Base-by-base conservation (phyloP, 1,140 invertebrate genomes). In the Trichogramma pretiosum region DNA sequence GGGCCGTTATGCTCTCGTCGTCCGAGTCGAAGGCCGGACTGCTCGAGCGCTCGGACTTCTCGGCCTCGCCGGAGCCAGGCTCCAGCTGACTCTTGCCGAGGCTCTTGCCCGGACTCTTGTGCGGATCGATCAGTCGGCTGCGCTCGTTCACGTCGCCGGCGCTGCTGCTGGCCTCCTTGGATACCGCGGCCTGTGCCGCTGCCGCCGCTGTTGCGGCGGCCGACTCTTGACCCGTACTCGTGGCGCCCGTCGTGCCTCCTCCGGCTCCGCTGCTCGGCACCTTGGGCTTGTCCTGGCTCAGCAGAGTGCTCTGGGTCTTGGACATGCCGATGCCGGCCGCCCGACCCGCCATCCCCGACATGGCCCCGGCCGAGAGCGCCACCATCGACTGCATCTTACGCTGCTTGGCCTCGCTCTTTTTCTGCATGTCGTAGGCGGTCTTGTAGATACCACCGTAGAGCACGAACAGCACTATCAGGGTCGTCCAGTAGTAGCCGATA, bases 371-470 rank as follows among this genome's bases (percentile, higher is more conserved):
- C 61, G 86, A 89, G 19, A 93, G 65, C 0, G 89, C 86, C 3
- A 93, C 89, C 85, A 93, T 89, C 1, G 86, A 89, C 57, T 93
- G 89, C 85, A 93, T 91, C 61, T 94, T 93, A 23, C 87, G 78
- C 60, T 94, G 88, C 61, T 95, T 94, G 0, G 87, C 89, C 67
- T 96, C 93, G 46, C 93, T 94, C 65, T 98, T 97, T 62, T 93
- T 89, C 62, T 98, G 94, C 86, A 99, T 93, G 55, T 94, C 87
- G 59, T 96, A 93, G 0, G 96, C 96, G 13, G 95, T 98, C 63
- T 92, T 92, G 68, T 99, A 99, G 59, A 99, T 99, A 3, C 94
- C 93, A 33, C 85, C 89, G 66, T 99, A 99, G 0, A 99, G 76
- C 42, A 93, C 82, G 61, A 97, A 92, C 5, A 98, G 76, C 2